Evolutionary conservation across 2,797 vertebrate species (phyloP), one percentile per base, ranked within the genome.

Genomic region (Coilia nasus): DNA sequence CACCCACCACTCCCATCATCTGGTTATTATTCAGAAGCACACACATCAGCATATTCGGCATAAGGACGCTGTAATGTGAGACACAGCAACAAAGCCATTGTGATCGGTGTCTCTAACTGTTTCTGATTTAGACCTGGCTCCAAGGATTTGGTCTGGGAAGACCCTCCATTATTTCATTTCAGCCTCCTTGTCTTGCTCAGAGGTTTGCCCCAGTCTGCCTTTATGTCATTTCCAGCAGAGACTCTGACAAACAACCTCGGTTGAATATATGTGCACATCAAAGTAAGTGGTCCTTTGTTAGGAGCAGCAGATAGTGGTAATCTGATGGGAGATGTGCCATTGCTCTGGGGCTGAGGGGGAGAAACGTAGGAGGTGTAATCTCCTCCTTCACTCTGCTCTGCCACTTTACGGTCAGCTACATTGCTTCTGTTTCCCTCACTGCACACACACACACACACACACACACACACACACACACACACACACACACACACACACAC

Each of bases 281-380:
- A 41, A 75, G 67, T 35, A 75, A 75, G 67, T 35, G 67, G 28
- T 75, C 14, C 31, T 75, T 35, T 75, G 67, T 75, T 75, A 15
- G 31, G 28, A 35, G 67, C 6, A 15, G 3, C 12, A 11, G 67
- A 19, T 35, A 75, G 67, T 17, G 67, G 28, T 75, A 75, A 75
- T 75, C 67, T 75, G 67, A 75, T 75, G 28, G 28, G 67, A 31
- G 67, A 75, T 75, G 67, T 19, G 28, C 28, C 28, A 75, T 41
- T 41, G 67, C 67, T 75, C 28, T 75, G 28, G 28, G 67, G 67
- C 28, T 15, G 67, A 41, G 67, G 31, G 12, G 25, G 67, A 17
- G 67, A 41, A 17, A 11, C 31, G 67, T 35, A 14, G 67, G 67
- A 35, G 67, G 67, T 75, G 67, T 75, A 75, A 75, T 75, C 67